A percentile compares a stretch with the other conserved stretches of the same genome.
These are phyloP conservation scores for Todus mexicanus DNA, from an alignment of 2,797 vertebrate genomes.

Conservation along the genomic window DNA sequence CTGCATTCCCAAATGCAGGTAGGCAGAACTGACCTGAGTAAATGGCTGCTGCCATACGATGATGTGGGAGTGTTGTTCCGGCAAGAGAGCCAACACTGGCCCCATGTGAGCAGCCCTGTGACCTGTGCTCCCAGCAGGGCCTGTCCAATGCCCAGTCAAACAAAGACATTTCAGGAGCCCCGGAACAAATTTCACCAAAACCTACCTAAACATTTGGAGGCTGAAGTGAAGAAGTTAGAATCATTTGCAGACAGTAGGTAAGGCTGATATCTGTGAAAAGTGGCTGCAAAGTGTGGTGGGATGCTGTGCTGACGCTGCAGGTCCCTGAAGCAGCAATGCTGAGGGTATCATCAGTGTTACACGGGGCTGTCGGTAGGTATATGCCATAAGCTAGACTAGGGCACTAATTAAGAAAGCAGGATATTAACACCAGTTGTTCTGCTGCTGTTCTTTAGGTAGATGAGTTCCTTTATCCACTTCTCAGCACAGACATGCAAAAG, in stretches of 20 bases:
- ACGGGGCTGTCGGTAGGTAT: not conserved
- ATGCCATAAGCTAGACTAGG: not conserved
- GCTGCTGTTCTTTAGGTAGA: not conserved
- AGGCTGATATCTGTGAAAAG: not conserved
- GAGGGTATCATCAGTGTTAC: not conserved
- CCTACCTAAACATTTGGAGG: not conserved
- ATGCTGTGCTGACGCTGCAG: not conserved
- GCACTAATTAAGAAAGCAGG: not conserved
- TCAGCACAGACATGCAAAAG: not conserved
- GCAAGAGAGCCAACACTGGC: fast-evolving
- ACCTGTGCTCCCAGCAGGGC: not conserved
- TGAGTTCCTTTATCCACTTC: not conserved
- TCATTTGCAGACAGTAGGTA: not conserved
- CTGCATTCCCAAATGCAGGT: not conserved
- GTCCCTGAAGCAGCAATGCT: not conserved
- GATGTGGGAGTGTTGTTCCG: fast-evolving
- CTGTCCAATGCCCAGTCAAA: not conserved
- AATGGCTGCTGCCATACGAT: not conserved
- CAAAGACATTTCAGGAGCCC: not conserved
- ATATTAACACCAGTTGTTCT: not conserved
- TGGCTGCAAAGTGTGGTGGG: fast-evolving
- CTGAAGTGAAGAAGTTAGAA: not conserved
- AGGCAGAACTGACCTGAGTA: not conserved
- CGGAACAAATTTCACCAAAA: not conserved
- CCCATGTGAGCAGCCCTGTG: fast-evolving